phyloP scores from a whole-genome alignment of 37 sponge, comb jelly and placozoan genomes.

The Aphrocallistes beatrix region DNA sequence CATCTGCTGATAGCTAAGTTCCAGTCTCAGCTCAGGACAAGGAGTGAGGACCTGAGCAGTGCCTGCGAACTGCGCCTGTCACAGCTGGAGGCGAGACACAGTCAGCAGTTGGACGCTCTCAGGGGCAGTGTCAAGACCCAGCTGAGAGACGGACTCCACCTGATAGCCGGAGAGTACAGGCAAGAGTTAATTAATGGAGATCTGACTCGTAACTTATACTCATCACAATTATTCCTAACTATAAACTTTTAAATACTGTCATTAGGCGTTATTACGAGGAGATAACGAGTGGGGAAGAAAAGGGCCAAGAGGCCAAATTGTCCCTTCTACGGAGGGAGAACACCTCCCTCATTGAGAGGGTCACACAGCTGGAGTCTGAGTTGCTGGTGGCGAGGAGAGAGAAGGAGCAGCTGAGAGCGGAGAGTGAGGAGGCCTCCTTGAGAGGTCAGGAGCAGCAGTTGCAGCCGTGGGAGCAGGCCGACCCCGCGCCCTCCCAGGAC shows the following conservation, averaged over 20 bases:
- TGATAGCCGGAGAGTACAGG: constrained; percentile 12
- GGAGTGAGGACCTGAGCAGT: not conserved
- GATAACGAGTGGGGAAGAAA: not conserved
- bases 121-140: not conserved
- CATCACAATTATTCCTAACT: not conserved
- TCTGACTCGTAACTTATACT: too few species aligned
- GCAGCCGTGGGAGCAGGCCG: not conserved
- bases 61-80: not conserved
- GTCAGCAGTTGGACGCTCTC: not conserved
- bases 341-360: not conserved
- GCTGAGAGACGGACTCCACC: not conserved
- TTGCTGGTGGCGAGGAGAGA: not conserved
- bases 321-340: not conserved
- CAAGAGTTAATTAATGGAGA: not conserved
- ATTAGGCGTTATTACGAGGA: constrained; percentile 10
- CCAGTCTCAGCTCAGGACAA: not conserved
- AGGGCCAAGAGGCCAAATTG: not conserved
- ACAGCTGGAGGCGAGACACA: not conserved
- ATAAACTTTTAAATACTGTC: too few species aligned
- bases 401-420: not conserved
- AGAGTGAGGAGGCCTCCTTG: not conserved
- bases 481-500: not conserved
- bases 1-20: not conserved
- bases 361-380: not conserved
- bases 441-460: not conserved